Conservation (phyloP, 30 jellyfish, hydroid and myxozoan species). For the Clytia hemisphaerica region DNA sequence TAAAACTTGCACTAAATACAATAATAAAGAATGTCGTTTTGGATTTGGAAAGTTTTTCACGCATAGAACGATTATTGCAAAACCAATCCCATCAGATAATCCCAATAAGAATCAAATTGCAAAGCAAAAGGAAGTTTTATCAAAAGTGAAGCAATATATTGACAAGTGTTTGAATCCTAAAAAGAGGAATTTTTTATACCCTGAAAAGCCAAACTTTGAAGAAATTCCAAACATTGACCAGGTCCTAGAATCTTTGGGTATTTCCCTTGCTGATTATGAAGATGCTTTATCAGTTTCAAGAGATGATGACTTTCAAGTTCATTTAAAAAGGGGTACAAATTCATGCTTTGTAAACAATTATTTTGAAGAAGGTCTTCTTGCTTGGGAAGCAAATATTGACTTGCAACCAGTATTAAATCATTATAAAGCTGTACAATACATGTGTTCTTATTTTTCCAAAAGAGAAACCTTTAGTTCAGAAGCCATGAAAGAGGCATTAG, state of each 20-base stretch:
- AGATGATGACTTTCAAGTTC: conserved; percentile 28
- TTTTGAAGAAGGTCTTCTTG: conserved; percentile 10
- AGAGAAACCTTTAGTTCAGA: background rate
- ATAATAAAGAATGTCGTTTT: conserved; percentile 16
- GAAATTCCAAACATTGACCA: too few relatives aligned
- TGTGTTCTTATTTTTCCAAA: background rate
- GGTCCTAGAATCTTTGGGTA: background rate
- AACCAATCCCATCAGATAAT: background rate
- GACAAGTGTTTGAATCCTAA: background rate
- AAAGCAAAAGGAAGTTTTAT: background rate
- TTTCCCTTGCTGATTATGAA: conserved; percentile 9
- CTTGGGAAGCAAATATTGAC: conserved; percentile 20
- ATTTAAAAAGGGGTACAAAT: conserved; percentile 5
- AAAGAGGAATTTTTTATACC: too few relatives aligned
- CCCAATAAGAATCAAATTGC: background rate
- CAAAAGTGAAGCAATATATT: background rate
- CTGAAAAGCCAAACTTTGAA: too few relatives aligned
- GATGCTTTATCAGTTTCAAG: conserved; percentile 10
- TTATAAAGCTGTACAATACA: background rate
- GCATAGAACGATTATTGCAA: conserved; percentile 1
- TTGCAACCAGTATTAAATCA: conserved; percentile 6
- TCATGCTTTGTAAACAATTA: conserved; percentile 10
- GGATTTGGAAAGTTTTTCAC: background rate
- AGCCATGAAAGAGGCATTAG: conserved; percentile 15
- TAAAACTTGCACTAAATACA: conserved; percentile 18